phyloP scores from a whole-genome alignment of 2,888 invertebrate species.

The Pimpla rufipes region DNA sequence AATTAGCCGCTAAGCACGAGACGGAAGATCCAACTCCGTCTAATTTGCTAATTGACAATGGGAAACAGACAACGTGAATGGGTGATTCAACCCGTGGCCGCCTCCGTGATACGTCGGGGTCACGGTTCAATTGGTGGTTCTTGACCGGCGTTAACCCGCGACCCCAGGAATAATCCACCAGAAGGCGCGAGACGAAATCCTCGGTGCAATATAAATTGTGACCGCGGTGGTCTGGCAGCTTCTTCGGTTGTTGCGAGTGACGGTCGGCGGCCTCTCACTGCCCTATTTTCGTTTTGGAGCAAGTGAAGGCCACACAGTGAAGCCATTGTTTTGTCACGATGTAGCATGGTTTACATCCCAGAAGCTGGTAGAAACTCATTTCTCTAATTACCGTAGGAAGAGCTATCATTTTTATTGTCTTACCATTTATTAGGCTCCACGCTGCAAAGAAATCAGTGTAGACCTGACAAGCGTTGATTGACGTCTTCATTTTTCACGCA shows the following conservation, averaged over 20 bases:
- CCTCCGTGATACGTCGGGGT: conserved; percentile 77
- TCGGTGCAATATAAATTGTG: neutral
- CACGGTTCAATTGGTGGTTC: conserved; percentile 82
- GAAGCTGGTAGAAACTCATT: neutral
- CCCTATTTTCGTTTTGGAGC: neutral
- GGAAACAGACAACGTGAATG: conserved; percentile 76
- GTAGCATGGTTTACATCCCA: neutral
- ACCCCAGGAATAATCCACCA: conserved; percentile 46
- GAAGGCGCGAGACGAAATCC: conserved; percentile 25
- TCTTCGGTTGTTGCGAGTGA: neutral
- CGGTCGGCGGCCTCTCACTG: neutral
- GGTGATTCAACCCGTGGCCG: conserved; percentile 79
- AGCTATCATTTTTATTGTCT: neutral
- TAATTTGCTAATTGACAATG: conserved; percentile 72
- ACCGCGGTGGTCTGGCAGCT: neutral
- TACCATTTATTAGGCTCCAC: neutral
- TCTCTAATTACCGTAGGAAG: neutral
- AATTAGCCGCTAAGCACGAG: conserved; percentile 61
- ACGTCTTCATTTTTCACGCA: too few species aligned
- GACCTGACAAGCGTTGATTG: neutral
- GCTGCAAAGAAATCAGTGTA: neutral
- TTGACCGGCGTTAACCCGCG: conserved; percentile 79
- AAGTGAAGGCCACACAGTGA: too few species aligned
- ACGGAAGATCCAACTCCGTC: conserved; percentile 70
- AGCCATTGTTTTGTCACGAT: neutral